phyloP scores from a whole-genome alignment of 2,888 invertebrate species.

The Keiferia lycopersicella region DNA sequence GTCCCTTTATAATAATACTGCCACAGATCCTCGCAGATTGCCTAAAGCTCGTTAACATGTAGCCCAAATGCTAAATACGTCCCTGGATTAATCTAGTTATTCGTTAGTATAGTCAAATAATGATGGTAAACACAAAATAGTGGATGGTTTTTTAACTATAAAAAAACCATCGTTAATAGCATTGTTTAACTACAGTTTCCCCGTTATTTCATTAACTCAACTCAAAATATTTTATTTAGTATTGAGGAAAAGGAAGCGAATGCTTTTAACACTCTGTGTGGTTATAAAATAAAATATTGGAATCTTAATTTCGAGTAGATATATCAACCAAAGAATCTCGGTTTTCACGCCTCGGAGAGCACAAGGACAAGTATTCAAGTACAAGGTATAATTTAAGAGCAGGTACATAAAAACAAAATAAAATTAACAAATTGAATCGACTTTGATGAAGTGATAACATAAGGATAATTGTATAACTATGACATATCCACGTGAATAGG shows the following conservation, averaged over 20 bases:
- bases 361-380: conserved; percentile 26
- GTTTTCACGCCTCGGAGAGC: conserved; percentile 24
- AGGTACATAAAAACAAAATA: conserved; percentile 18
- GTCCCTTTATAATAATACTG: too few relatives aligned
- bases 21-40: too few relatives aligned
- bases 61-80: too few relatives aligned
- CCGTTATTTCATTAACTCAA: conserved; percentile 14
- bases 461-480: not conserved
- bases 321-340: conserved; percentile 22
- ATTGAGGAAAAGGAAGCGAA: conserved; percentile 23
- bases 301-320: conserved; percentile 21
- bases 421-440: conserved; percentile 18
- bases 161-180: not conserved
- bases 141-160: not conserved
- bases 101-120: too few relatives aligned
- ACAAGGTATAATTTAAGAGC: conserved; percentile 18
- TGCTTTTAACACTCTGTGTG: conserved; percentile 8
- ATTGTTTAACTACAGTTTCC: conserved; percentile 4
- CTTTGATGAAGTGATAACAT: conserved; percentile 11
- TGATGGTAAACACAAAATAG: too few relatives aligned
- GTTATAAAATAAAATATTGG: conserved; percentile 8
- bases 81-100: too few relatives aligned
- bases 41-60: too few relatives aligned
- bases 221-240: conserved; percentile 20
- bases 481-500: not conserved